phyloP scores from a whole-genome alignment of 2,113 vertebrate species.

The Zapus hudsonius region DNA sequence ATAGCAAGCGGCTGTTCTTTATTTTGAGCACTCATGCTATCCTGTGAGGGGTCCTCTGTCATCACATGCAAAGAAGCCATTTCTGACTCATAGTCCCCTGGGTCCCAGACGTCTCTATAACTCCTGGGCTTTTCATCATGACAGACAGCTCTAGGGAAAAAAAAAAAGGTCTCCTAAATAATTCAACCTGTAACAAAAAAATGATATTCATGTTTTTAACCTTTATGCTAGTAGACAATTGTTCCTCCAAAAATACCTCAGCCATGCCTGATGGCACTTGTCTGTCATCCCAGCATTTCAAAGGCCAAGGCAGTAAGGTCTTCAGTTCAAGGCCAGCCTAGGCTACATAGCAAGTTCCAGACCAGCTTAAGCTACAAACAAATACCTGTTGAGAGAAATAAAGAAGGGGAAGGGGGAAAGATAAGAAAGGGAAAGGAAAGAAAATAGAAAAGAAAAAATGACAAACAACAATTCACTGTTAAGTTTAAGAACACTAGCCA shows the following conservation, averaged over 20 bases:
- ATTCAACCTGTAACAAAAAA: too few species aligned
- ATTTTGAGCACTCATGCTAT: background rate
- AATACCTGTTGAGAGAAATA: too few species aligned
- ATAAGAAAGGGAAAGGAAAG: too few species aligned
- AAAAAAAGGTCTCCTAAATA: too few species aligned
- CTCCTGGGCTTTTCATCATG: background rate
- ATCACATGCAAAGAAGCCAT: background rate
- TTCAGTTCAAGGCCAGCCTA: background rate
- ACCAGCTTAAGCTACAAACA: too few species aligned
- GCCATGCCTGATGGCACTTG: background rate
- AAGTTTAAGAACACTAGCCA: too few species aligned
- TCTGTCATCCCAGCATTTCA: background rate
- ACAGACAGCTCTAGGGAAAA: background rate
- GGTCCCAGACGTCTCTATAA: background rate
- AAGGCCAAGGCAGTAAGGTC: background rate
- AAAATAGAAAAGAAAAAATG: too few species aligned
- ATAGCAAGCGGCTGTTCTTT: background rate
- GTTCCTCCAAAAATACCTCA: background rate
- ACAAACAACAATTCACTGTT: too few species aligned
- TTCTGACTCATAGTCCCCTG: background rate
- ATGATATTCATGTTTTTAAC: too few species aligned
- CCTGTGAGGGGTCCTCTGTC: background rate
- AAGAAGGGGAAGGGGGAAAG: too few species aligned
- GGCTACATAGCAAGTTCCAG: background rate
- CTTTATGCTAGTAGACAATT: background rate